Percentiles rank a stretch among this genome's conserved stretches.
Conservation (phyloP, 2,888 invertebrate species). For the Drosophila tanythrix region DNA sequence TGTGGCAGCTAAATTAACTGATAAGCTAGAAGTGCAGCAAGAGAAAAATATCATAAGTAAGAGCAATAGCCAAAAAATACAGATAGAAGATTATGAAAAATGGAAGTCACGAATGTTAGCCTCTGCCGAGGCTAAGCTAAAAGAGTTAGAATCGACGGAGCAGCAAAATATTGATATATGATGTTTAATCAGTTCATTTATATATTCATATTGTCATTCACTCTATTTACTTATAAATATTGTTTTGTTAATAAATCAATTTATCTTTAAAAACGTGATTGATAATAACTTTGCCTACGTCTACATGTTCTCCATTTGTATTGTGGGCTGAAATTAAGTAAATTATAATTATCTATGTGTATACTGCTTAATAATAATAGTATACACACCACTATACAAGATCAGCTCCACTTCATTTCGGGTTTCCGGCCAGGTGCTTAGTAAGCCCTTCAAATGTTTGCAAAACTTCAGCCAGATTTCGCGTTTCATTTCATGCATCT, state of each 20-base stretch:
- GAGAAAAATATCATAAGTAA: constrained; percentile 26
- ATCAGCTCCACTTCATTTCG: constrained; percentile 71
- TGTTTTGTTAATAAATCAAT: neutral
- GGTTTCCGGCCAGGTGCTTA: constrained; percentile 76
- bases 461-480: constrained; percentile 82
- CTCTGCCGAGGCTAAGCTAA: constrained; percentile 83
- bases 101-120: constrained; percentile 87
- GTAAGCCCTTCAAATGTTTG: constrained; percentile 67
- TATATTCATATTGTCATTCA: neutral
- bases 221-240: neutral
- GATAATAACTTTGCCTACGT: constrained; percentile 71
- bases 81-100: constrained; percentile 87
- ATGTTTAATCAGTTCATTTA: neutral
- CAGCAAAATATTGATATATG: neutral
- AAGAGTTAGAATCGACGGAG: constrained; percentile 25
- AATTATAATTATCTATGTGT: neutral
- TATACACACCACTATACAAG: constrained; percentile 71
- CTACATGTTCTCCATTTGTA: constrained; percentile 60
- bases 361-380: neutral
- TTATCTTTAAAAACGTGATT: constrained; percentile 24
- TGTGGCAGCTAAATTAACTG: constrained; percentile 25
- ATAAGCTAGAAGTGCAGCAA: constrained; percentile 52
- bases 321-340: constrained; percentile 58
- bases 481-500: constrained; percentile 78
- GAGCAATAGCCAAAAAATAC: constrained; percentile 33